A percentile compares a stretch with the other conserved stretches of the same genome.
Conservation (phyloP, 2,888 invertebrate genomes). For the Erebia aethiops region DNA sequence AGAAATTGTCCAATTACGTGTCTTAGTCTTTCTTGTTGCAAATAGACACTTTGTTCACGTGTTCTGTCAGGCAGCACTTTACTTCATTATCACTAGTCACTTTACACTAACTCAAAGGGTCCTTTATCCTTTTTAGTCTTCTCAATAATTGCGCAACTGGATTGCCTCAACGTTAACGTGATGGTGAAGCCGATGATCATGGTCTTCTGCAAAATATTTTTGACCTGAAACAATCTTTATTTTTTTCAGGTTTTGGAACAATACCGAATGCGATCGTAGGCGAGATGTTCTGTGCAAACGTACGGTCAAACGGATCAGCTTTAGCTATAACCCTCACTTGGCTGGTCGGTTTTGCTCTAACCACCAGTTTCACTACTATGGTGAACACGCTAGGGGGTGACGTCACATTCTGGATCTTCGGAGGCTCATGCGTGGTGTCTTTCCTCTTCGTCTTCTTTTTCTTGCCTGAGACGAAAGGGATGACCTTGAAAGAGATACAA, state of each 20-base stretch:
- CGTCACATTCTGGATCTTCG: slow-evolving; percentile 55
- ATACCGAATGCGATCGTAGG: slow-evolving; percentile 55
- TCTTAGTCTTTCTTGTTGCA: too few species aligned
- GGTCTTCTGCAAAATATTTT: too few species aligned
- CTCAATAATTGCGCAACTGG: too few species aligned
- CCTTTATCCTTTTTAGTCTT: too few species aligned
- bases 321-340: slow-evolving; percentile 51
- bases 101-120: too few species aligned
- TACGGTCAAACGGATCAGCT: slow-evolving; percentile 51
- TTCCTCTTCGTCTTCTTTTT: slow-evolving; percentile 51
- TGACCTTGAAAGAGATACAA: slow-evolving; percentile 53
- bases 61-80: too few species aligned
- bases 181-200: too few species aligned
- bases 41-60: too few species aligned
- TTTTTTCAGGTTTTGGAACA: slow-evolving; percentile 52
- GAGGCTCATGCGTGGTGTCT: slow-evolving; percentile 47
- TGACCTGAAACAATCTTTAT: neutral
- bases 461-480: slow-evolving; percentile 56
- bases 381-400: slow-evolving; percentile 48
- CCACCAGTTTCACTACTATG: slow-evolving; percentile 50
- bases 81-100: too few species aligned
- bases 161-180: too few species aligned
- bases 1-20: too few species aligned
- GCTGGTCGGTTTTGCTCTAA: slow-evolving; percentile 51
- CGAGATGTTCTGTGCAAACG: slow-evolving; percentile 56